These are phyloP conservation scores for Pachypanchax playfairii DNA, from an alignment of 2,113 vertebrate genomes.

Conservation along the genomic window DNA sequence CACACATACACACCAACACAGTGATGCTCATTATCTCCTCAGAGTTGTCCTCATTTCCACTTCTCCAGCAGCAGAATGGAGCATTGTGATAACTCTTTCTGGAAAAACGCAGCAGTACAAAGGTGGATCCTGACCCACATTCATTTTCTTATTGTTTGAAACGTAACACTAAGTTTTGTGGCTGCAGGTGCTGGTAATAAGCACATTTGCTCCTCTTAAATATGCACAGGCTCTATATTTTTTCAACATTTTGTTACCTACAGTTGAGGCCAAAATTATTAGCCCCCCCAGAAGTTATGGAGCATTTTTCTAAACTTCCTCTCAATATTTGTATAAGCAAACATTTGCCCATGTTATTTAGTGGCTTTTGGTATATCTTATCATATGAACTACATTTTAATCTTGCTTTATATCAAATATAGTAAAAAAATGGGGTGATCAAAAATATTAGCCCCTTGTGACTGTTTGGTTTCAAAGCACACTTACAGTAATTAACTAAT, in stretches of 20 bases:
- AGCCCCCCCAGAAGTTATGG: too few relatives aligned
- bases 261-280: too few relatives aligned
- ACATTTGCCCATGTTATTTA: too few relatives aligned
- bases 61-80: constrained; percentile 41
- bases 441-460: too few relatives aligned
- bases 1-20: not conserved
- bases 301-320: too few relatives aligned
- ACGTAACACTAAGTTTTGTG: constrained; percentile 13
- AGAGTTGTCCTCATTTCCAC: constrained; percentile 67
- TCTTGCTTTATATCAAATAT: too few relatives aligned
- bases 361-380: too few relatives aligned
- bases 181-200: constrained; percentile 47
- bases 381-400: too few relatives aligned
- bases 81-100: constrained; percentile 52
- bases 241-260: not conserved
- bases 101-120: constrained; percentile 41
- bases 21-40: constrained; percentile 68
- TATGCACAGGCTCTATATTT: constrained; percentile 12
- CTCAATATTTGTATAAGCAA: too few relatives aligned
- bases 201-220: constrained; percentile 30
- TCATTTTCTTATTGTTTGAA: constrained; percentile 37
- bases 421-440: too few relatives aligned
- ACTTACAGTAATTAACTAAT: too few relatives aligned
- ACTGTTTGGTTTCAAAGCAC: too few relatives aligned
- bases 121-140: constrained; percentile 67